Percentiles rank a stretch among this genome's conserved stretches.
Conservation (phyloP, 2,113 vertebrate species). For the Lonchura striata region DNA sequence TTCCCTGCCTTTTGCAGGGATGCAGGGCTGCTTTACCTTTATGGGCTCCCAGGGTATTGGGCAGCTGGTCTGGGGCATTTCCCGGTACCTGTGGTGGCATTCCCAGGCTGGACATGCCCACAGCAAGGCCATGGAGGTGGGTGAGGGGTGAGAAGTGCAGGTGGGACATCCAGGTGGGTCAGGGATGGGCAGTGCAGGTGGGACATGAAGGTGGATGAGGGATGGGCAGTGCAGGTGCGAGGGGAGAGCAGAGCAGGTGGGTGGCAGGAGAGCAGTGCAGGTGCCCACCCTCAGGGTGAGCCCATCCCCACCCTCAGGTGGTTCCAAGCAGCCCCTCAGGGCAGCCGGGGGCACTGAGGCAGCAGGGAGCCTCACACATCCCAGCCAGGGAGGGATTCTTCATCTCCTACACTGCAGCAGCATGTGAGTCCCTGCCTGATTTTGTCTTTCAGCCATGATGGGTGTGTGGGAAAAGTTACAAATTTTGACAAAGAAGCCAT, state of each 20-base stretch:
- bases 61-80: neutral
- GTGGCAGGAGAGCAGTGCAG: neutral
- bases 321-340: accelerated
- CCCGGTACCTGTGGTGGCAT: neutral
- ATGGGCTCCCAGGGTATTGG: accelerated
- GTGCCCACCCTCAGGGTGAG: neutral
- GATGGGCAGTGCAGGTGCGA: neutral
- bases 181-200: neutral
- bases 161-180: neutral
- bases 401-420: accelerated
- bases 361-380: accelerated
- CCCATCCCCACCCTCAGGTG: too few relatives aligned
- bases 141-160: neutral
- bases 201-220: neutral
- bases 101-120: neutral
- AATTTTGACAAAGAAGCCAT: accelerated
- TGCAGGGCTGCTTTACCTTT: neutral
- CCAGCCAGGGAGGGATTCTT: accelerated
- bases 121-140: accelerated
- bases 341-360: accelerated
- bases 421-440: accelerated
- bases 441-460: neutral
- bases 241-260: neutral
- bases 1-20: neutral
- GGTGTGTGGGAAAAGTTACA: accelerated